phyloP scores from a whole-genome alignment of 2,888 invertebrate genomes.

The Yponomeuta plumbellus region DNA sequence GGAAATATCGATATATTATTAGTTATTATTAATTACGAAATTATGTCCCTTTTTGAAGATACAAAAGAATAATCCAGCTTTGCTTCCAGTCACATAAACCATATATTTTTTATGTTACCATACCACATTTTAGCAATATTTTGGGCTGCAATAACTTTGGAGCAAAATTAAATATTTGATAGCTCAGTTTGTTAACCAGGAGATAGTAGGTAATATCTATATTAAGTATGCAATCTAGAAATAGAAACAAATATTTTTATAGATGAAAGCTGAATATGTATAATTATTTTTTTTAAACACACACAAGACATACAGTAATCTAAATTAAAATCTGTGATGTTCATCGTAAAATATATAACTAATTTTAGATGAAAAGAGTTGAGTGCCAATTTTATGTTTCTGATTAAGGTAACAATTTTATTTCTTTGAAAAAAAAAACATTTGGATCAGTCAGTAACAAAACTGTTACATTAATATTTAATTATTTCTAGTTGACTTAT shows the following conservation, averaged over 20 bases:
- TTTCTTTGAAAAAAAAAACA: background rate
- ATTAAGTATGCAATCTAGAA: slow-evolving; percentile 6
- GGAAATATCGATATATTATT: too few species aligned
- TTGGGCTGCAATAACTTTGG: background rate
- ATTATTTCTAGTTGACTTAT: background rate
- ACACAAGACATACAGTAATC: background rate
- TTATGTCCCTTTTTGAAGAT: too few species aligned
- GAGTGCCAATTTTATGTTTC: slow-evolving; percentile 20
- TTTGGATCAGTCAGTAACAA: slow-evolving; percentile 1
- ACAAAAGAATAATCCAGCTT: too few species aligned
- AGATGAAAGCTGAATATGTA: background rate
- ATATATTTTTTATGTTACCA: background rate
- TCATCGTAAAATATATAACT: background rate
- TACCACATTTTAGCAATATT: background rate
- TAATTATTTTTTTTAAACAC: background rate
- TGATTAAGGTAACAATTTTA: background rate
- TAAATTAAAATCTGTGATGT: background rate
- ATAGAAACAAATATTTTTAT: background rate
- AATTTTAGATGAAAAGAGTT: slow-evolving; percentile 7
- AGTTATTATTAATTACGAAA: too few species aligned
- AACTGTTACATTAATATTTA: background rate
- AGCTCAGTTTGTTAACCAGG: too few species aligned
- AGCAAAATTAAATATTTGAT: background rate
- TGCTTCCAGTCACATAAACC: too few species aligned
- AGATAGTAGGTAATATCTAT: too few species aligned